Base-by-base conservation (phyloP, 2,888 invertebrate species). In the Erebia ligea region DNA sequence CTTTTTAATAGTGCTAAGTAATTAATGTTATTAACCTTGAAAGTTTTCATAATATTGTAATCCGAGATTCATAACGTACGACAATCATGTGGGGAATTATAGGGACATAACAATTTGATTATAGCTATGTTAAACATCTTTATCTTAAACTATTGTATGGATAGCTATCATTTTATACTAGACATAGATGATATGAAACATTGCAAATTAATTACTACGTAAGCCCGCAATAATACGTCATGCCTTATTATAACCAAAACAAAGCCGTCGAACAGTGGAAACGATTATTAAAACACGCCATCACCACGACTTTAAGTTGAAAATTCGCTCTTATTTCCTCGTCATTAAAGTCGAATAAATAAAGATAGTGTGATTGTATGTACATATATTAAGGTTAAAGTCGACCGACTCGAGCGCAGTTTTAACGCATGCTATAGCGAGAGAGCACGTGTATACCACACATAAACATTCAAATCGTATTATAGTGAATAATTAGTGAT, bases 331-430 rank as follows among this genome's bases (percentile, higher is more conserved):
- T 56, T 62, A 70, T 62, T 1, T 9, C 5, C 11, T 45, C 34
- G 9, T 0, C 0, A 15, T 61, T 70, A 70, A 67, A 56, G 48
- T 69, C 65, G 9, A 65, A 52, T 40, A 62, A 2, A 62, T 48
- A 57, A 34, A 45, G 67, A 42, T 56, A 10, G 58, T 9, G 19
- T 19, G 1, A n/a, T 42, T 34, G 40, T 71, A 71, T 64, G 65
- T 70, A 52, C 70, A 63, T 84, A 83, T 84, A 83, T 81, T 82
- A 79, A 81, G 79, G 77, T 76, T 76, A 67, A 54, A 70, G 48
- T 45, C 80, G 78, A 84, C 87, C 80, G 79, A 84, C 87, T 86
- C 87, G 79, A 80, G 85, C 88, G 89, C 91, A 91, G 88, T 92
- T 66, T 65, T 52, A 34, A 57, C 73, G 75, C 59, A 70, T 79